Base-by-base conservation (phyloP, 2,888 invertebrate species). In the Xanthostigma xanthostigma region DNA sequence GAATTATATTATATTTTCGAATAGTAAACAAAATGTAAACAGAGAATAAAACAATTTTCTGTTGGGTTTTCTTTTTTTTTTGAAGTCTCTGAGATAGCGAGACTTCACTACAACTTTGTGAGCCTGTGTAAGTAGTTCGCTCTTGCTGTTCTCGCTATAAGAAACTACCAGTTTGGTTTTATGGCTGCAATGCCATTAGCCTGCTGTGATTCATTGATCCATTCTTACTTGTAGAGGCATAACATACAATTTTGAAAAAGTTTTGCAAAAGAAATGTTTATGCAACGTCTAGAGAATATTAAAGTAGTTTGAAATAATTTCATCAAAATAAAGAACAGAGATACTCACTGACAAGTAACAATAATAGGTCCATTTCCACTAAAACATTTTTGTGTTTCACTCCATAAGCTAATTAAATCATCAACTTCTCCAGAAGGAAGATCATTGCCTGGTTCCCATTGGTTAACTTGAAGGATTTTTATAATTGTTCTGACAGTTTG, bases 341-440 rank as follows among this genome's bases (percentile, higher is more conserved):
- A 41, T 43, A 57, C 62, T 63, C 61, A 70, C 70, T 64, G 64
- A 64, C 70, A 70, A 12, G 66, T 61, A 5, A 67, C 60, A 6
- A 67, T 54, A 6, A 64, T 58, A 2, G 62, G 62, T 27, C 59
- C 57, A 2, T 63, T 60, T 34, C 60, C 55, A 50, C 62, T 60
- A 2, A 63, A 56, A 3, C 64, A 54, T 33, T 56, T 57, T 38
- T 66, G 62, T 14, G 62, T 54, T 46, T 63, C 60, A 51, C 64
- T 62, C 62, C 64, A 65, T 33, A 68, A 56, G 2, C 59, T 53
- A 10, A 69, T 57, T 49, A 69, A 59, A 11, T 61, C 55, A 45
- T 57, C 56, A 11, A 55, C 55, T 17, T 56, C 53, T 2, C 62
- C 59, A 10, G 61, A 57, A 45, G 61, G 56, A 46, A 58, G 50